Base-by-base conservation (phyloP, 2,113 vertebrate species). In the Coregonus clupeaformis region DNA sequence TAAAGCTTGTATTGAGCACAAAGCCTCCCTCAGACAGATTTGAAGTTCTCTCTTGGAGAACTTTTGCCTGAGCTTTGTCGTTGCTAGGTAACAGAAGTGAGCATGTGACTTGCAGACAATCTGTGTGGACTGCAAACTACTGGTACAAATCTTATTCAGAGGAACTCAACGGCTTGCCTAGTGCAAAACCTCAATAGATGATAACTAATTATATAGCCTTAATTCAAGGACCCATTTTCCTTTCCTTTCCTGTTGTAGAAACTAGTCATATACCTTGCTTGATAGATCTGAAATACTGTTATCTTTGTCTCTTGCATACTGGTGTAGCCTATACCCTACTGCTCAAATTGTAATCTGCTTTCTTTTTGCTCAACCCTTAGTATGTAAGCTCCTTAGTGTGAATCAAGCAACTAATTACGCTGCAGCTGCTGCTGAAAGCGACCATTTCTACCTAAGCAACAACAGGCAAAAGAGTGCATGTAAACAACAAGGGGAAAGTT, bases 351-450 rank as follows among this genome's bases (percentile, higher is more conserved):
- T 95, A 98, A 99, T 97, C 97, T 97, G 94, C 96, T 98, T 98
- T 96, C 94, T 94, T 95, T 95, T 95, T 94, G 95, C 94, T 95
- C 95, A 95, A 94, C 95, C 93, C 96, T 96, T 94, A 95, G 92
- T 86, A 79, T 85, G 86, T 99, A 99, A 99, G 95, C 97, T 96
- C 87, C 95, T 99, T 98, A 98, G 93, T 90, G 91, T 93, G 95
- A 96, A 97, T 96, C 95, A 94, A 94, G 94, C 94, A 93, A 95
- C 95, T 97, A 98, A 97, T 97, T 97, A 97, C 95, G 91, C 92
- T 91, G 94, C 94, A 95, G 95, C 94, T 95, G 94, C 91, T 92
- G 91, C 85, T 93, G 90, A 93, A 92, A 89, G 92, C 88, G 88
- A 89, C 92, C 91, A 86, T 90, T 94, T 91, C 86, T 25, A 86